Percentiles rank a stretch among this genome's conserved stretches.
phyloP scores from a whole-genome alignment of 2,888 invertebrate species.

The Drosophila villosipedis region DNA sequence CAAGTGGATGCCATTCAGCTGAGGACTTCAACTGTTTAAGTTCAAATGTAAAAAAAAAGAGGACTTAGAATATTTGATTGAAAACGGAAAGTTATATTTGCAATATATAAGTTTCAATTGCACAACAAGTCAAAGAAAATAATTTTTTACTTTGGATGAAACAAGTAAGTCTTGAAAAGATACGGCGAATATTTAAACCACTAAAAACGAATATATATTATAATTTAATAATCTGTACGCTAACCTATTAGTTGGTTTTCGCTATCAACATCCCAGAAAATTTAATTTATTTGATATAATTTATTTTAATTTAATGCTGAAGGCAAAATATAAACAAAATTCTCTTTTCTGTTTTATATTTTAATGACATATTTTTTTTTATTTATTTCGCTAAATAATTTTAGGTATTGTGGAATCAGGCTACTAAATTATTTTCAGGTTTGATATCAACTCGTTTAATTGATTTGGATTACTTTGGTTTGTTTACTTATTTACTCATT shows the following conservation, averaged over 20 bases:
- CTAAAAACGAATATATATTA: neutral
- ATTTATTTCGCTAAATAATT: neutral
- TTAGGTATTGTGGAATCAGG: too few species aligned
- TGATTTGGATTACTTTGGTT: too few species aligned
- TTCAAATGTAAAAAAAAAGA: conserved; percentile 13
- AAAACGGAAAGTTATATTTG: neutral
- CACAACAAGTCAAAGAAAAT: neutral
- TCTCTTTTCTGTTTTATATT: neutral
- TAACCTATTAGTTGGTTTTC: neutral
- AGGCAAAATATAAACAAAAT: too few species aligned
- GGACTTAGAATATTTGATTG: conserved; percentile 2
- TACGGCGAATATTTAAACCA: neutral
- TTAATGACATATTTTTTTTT: neutral
- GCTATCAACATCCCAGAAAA: neutral
- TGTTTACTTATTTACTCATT: too few species aligned
- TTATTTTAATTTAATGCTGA: neutral
- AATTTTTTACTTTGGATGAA: neutral
- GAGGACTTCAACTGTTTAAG: conserved; percentile 12
- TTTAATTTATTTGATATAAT: neutral
- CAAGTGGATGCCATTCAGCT: conserved; percentile 23
- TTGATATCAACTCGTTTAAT: too few species aligned
- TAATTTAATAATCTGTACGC: too few species aligned
- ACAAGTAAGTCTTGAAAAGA: neutral
- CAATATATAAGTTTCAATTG: conserved; percentile 3
- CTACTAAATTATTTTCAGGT: too few species aligned